Evolutionary conservation across 2,888 invertebrate species (phyloP), one percentile per base, ranked within the genome.

Genomic region (Romanomermis culicivorax): DNA sequence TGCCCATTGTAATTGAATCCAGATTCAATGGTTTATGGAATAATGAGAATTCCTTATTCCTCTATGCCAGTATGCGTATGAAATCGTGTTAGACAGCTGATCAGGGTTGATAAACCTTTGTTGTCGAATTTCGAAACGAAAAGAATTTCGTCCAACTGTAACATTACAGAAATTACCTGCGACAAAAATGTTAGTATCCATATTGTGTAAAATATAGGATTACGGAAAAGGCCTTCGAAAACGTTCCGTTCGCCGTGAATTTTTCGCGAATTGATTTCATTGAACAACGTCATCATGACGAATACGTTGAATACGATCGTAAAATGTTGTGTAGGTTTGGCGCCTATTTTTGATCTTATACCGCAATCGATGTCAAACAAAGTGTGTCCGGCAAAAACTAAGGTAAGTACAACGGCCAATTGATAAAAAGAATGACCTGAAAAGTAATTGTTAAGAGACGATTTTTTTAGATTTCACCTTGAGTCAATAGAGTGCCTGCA

Each of bases 271-370:
- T 99, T 97, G 72, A 97, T 88, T 77, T 99, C 97, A 78, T 99
- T 97, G 78, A 95, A 97, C 61, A 97, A 78, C n/a, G 97, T 97
- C 97, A 97, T 99, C 88, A 99, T 86, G 61, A 97, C 97, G 76
- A 97, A 97, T 29, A 93, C 85, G 76, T 99, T 97, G 78, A 99
- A 99, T 71, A 97, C 95, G 70, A 97, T 85, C 55, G 97, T 99
- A 76, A 95, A 97, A 76, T 97, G 97, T 74, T 87, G 83, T 7
- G 65, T 81, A 58, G 91, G 89, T 60, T 83, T 83, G 54, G 83
- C 75, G 83, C 75, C 79, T 36, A 36, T 36, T 11, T 7, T 7
- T 36, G 17, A 36, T 17, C 36, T 7, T 11, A 36, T 36, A 7
- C 93, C 95, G 57, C 83, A 82, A 62, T 88, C 87, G 74, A 97